Base-by-base conservation (phyloP, 2,888 invertebrate species). In the Torymus tubicola region DNA sequence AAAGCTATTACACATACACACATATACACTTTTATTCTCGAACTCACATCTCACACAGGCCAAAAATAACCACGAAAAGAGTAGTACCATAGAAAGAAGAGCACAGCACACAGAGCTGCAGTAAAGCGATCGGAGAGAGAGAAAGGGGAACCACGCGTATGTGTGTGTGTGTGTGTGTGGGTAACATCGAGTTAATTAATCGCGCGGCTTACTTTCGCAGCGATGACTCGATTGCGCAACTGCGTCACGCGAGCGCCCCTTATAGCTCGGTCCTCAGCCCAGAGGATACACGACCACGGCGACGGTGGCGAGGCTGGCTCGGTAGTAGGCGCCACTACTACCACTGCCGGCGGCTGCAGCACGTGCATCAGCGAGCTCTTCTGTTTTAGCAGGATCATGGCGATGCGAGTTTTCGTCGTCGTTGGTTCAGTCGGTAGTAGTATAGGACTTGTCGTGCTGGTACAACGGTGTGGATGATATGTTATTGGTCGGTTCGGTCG, bases 281-380 rank as follows among this genome's bases (percentile, higher is more conserved):
- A 91, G 74, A 91, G 86, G 80, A 92, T 91, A 84, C 91, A 92
- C 84, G 91, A 91, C 92, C 92, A 92, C 14, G 92, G 91, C 12
- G 92, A 91, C 72, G 92, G 91, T 80, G 92, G 91, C n/a, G 78
- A 70, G 83, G 91, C 91, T 71, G 91, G 91, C 63, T 90, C 91
- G 84, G 91, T 90, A 71, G 92, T 91, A 63, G 92, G 92, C 82
- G 92, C 8, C 42, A 42, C 42, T 8, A 42, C 42, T 8, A 42
- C 42, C 42, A 42, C 42, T 42, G 92, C 50, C 50, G 72, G 31
- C 53, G 73, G 71, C 84, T 92, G 86, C 85, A 92, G 86, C 85
- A 92, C 91, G 87, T 92, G 92, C 87, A 92, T 12, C 42, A 14
- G 5, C 42, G 64, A 16, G n/a, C 75, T 21, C 65, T 75, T 58